Evolutionary conservation across 2,797 vertebrate genomes (phyloP), one percentile per base, ranked within the genome.

Genomic region (Lepus oiostolus): DNA sequence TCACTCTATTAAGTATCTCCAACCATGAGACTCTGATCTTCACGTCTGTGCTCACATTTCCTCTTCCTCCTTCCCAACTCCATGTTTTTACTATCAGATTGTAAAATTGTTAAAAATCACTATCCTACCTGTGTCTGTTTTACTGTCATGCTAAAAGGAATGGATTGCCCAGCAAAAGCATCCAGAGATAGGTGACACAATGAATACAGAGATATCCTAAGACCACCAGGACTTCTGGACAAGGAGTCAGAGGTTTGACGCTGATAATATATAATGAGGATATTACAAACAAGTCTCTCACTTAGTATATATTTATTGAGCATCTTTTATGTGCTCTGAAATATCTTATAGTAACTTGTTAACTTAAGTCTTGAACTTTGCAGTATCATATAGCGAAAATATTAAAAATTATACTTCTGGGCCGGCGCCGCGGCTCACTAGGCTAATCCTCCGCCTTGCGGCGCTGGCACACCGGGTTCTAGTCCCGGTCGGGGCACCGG

Each of bases 281-380:
- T 65, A 58, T 47, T 82, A 91, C 79, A 90, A 88, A 87, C 24
- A 75, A 89, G 76, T 81, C 42, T 85, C 24, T 87, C 71, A 93
- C 50, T 95, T 72, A 72, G 22, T n/a, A 60, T 21, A 8, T 67
- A 82, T 70, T 94, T 96, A 96, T 6, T 85, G 38, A 93, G 50
- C 75, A 87, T 74, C 68, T 80, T 82, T 74, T 67, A 77, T 22
- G 21, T 84, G 42, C 60, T 91, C 93, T 16, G 0, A 85, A 93
- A n/a, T 76, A 74, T n/a, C n/a, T n/a, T n/a, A n/a, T 8, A 84
- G 75, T 21, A 88, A 67, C n/a, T 80, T 90, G 11, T 38, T 82
- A 85, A 74, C 82, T 65, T 93, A 52, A 77, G 22, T 85, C 72
- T 90, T 91, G 13, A 93, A 83, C 24, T 38, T 38, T 68, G 30